Conservation (phyloP, 2,113 vertebrate genomes). For the Mirza zaza region DNA sequence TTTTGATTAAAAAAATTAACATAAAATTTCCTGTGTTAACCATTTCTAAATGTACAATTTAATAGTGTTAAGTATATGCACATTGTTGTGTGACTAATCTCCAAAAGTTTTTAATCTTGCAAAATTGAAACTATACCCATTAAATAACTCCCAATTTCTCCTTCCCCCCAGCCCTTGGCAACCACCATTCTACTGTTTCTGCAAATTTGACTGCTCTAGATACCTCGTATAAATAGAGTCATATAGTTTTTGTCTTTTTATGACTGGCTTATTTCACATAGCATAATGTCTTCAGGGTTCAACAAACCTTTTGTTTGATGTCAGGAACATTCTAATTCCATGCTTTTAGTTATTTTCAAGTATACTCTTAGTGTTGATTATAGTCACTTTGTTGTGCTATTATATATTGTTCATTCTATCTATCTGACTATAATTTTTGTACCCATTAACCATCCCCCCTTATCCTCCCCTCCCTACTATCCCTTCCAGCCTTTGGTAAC, state of each 20-base stretch:
- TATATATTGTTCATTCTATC: too few relatives aligned
- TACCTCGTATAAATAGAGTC: not conserved
- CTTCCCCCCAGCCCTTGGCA: not conserved
- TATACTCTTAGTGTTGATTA: too few relatives aligned
- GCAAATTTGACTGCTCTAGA: not conserved
- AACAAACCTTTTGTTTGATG: too few relatives aligned
- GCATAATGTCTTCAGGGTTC: not conserved
- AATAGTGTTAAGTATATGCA: not conserved
- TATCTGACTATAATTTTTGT: too few relatives aligned
- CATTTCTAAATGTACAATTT: constrained; percentile 13
- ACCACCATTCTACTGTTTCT: not conserved
- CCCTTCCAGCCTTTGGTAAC: too few relatives aligned
- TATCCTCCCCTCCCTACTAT: too few relatives aligned
- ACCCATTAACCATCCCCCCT: too few relatives aligned
- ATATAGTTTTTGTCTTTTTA: constrained; percentile 27
- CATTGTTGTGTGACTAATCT: not conserved
- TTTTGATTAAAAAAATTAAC: not conserved
- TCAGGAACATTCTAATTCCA: too few relatives aligned
- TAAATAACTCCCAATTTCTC: not conserved
- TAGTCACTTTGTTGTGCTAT: too few relatives aligned
- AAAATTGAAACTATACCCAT: constrained; percentile 26
- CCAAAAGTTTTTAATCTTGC: not conserved
- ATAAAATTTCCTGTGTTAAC: constrained; percentile 10
- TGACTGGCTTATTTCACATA: constrained; percentile 25
- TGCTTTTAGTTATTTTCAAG: too few relatives aligned